Percentiles rank a stretch among this genome's conserved stretches.
Evolutionary conservation across 2,888 invertebrate genomes (phyloP).

Genomic region (Lycophotia porphyrea): DNA sequence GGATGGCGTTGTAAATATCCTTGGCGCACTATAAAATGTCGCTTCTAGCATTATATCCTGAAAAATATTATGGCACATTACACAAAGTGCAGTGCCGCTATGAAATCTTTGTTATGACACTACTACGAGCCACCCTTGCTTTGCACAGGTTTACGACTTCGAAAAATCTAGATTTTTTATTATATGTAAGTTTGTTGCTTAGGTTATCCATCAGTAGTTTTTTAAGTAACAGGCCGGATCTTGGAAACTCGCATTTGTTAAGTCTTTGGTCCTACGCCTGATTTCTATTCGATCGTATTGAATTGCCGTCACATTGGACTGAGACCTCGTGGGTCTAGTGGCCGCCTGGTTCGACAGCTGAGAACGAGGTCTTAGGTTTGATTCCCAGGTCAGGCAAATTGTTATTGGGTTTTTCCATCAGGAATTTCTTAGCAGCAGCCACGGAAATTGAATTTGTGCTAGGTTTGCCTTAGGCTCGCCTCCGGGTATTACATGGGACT

Average conservation of each 20-base stretch:
- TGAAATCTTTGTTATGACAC: conserved; percentile 60
- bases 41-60: conserved; percentile 54
- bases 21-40: conserved; percentile 60
- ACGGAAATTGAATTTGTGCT: background rate
- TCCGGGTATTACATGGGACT: background rate
- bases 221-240: background rate
- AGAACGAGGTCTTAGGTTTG: background rate
- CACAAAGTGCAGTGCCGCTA: conserved; percentile 62
- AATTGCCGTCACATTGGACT: background rate
- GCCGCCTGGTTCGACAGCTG: background rate
- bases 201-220: background rate
- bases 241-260: background rate
- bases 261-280: background rate
- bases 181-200: background rate
- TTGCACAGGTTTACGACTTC: background rate
- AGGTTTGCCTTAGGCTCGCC: background rate
- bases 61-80: conserved; percentile 66
- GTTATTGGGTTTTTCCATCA: background rate
- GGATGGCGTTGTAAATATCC: conserved; percentile 51
- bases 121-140: background rate
- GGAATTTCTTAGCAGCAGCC: background rate
- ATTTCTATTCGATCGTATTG: background rate
- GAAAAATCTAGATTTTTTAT: background rate
- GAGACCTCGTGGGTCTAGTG: background rate
- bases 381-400: background rate